Evolutionary conservation across 2,888 invertebrate species (phyloP).

Genomic region (Xanthorhoe designata): DNA sequence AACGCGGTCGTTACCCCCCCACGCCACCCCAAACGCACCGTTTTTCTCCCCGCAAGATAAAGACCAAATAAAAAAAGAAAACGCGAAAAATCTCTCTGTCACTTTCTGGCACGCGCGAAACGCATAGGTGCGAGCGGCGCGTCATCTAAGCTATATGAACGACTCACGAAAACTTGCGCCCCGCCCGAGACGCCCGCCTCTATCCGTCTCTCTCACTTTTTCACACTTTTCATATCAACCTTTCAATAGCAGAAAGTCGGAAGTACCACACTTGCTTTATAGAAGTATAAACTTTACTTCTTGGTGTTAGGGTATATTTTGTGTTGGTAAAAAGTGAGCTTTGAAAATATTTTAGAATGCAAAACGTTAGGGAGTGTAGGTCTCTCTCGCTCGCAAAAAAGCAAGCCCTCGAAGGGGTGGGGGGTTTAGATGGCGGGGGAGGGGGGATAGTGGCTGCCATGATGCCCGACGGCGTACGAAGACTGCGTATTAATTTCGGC

Average conservation of each 20-base stretch:
- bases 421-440: constrained; percentile 62
- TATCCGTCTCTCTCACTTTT: constrained; percentile 85
- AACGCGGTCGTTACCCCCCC: constrained; percentile 66
- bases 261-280: constrained; percentile 30
- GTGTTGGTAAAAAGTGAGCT: constrained; percentile 37
- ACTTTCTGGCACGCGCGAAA: constrained; percentile 58
- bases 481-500: constrained; percentile 82
- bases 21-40: constrained; percentile 70
- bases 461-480: constrained; percentile 79
- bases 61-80: constrained; percentile 85
- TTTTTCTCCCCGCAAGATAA: constrained; percentile 83
- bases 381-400: constrained; percentile 85
- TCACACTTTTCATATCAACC: constrained; percentile 81
- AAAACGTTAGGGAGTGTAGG: constrained; percentile 79
- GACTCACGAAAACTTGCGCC: constrained; percentile 85
- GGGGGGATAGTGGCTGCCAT: constrained; percentile 74
- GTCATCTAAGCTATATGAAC: constrained; percentile 79
- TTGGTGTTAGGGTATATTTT: constrained; percentile 28
- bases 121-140: constrained; percentile 66
- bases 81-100: constrained; percentile 81
- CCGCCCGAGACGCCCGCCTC: constrained; percentile 84
- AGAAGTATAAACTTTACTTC: constrained; percentile 45
- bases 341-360: constrained; percentile 83
- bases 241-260: constrained; percentile 46
- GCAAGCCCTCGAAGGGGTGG: constrained; percentile 65